Evolutionary conservation across 2,888 invertebrate species (phyloP), one percentile per base, ranked within the genome.

Genomic region (Acheta domesticus): DNA sequence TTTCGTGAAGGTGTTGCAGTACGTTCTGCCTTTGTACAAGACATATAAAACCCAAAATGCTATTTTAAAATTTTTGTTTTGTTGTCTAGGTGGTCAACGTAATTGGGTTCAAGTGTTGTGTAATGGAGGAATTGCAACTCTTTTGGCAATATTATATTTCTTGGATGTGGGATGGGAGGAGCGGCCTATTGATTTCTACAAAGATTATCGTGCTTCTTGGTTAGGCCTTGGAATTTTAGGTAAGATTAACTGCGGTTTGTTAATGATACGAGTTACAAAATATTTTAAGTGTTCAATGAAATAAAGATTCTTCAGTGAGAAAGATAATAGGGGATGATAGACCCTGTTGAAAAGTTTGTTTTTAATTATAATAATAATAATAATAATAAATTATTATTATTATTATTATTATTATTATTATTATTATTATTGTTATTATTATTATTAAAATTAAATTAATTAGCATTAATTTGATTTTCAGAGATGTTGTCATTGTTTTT

Each of bases 21-120:
- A 16, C 75, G 36, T 23, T 75, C 20, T 75, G 4, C 3, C 16
- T 75, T 75, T 21, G 75, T 16, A 75, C 23, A n/a, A 20, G 20
- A 20, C 36, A 36, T 36, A 12, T 4, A 75, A 12, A 36, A 75
- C 14, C 20, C 4, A 20, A 75, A 21, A 21, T 11, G 2, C 20
- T 75, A 12, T n/a, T 23, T 12, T 16, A 75, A 16, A 36, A 23
- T 36, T 23, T 75, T 75, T 75, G 75, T 21, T 75, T 20, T 36
- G 11, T 19, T 75, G 16, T 23, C 36, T 75, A 92, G 94, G 95
- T 84, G 95, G 96, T 0, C 94, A 94, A 86, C 90, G 96, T 81
- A 95, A 93, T 86, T 96, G 96, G 96, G 88, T 95, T 19, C 96
- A 97, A 87, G 96, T 96, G 11, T 86, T 97, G 0, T 96, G 96